phyloP scores from a whole-genome alignment of 2,888 invertebrate species.

The Orthosia cruda region DNA sequence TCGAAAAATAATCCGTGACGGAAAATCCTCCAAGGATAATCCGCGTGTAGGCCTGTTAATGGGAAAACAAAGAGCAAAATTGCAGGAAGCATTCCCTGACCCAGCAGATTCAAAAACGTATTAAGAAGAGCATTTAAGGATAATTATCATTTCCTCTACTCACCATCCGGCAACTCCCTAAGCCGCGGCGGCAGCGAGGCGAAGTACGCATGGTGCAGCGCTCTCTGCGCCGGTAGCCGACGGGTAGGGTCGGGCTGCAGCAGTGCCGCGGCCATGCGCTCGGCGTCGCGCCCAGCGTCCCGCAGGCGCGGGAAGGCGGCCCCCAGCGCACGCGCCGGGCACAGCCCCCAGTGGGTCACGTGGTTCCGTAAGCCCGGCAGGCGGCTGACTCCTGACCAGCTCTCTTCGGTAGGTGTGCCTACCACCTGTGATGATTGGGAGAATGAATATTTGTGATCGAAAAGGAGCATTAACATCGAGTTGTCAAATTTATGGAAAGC shows the following conservation, averaged over 20 bases:
- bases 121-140: too few species aligned
- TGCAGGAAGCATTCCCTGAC: too few species aligned
- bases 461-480: too few species aligned
- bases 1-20: background rate
- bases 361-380: slow-evolving; percentile 97
- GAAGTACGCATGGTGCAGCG: slow-evolving; percentile 98
- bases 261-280: slow-evolving; percentile 96
- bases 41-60: too few species aligned
- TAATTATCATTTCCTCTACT: slow-evolving; percentile 72
- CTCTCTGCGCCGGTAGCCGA: slow-evolving; percentile 97
- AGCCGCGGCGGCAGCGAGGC: slow-evolving; percentile 97
- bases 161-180: slow-evolving; percentile 98
- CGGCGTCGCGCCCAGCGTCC: slow-evolving; percentile 97
- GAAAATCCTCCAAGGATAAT: background rate
- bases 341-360: slow-evolving; percentile 91
- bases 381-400: slow-evolving; percentile 97
- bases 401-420: slow-evolving; percentile 98
- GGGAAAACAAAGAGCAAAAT: background rate
- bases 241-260: slow-evolving; percentile 97
- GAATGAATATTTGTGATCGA: too few species aligned
- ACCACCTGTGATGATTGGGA: slow-evolving; percentile 92
- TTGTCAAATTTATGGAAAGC: too few species aligned
- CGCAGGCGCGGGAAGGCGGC: slow-evolving; percentile 97
- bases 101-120: too few species aligned
- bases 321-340: slow-evolving; percentile 95